Conservation (phyloP, 1,140 invertebrate species). For the Pogonomyrmex californicus region DNA sequence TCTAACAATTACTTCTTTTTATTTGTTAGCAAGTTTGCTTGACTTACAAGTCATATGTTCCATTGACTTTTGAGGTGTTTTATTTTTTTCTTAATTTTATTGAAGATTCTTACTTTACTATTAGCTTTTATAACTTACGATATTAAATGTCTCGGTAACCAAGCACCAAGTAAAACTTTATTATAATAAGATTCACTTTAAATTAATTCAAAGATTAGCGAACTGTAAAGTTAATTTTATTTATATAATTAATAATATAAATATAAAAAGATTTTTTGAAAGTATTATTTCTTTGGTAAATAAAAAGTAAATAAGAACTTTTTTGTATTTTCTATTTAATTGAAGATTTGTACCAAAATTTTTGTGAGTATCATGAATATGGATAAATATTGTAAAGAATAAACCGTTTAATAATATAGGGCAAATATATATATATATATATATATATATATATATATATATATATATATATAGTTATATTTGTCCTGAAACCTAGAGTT, state of each 20-base stretch:
- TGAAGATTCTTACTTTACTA: not conserved
- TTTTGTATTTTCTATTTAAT: not conserved
- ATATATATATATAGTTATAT: not conserved
- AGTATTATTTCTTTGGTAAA: not conserved
- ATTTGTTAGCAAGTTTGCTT: not conserved
- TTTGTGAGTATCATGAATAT: not conserved
- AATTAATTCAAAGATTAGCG: not conserved
- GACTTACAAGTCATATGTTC: not conserved
- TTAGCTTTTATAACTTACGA: not conserved
- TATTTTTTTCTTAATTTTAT: not conserved
- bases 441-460: no score
- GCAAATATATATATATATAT: no score
- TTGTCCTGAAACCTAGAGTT: not conserved
- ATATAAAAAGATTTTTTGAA: not conserved
- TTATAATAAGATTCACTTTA: not conserved
- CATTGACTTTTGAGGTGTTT: not conserved
- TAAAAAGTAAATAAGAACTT: not conserved
- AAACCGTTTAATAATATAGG: not conserved
- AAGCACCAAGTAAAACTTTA: not conserved
- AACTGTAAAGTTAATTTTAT: not conserved
- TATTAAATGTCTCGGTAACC: not conserved
- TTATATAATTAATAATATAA: not conserved
- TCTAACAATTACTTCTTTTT: not conserved
- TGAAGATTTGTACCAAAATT: not conserved
- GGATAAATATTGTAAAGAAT: not conserved